These are phyloP conservation scores for Galeopsomyia nigrocyanea DNA, from an alignment of 2,888 invertebrate genomes.

Conservation along the genomic window DNA sequence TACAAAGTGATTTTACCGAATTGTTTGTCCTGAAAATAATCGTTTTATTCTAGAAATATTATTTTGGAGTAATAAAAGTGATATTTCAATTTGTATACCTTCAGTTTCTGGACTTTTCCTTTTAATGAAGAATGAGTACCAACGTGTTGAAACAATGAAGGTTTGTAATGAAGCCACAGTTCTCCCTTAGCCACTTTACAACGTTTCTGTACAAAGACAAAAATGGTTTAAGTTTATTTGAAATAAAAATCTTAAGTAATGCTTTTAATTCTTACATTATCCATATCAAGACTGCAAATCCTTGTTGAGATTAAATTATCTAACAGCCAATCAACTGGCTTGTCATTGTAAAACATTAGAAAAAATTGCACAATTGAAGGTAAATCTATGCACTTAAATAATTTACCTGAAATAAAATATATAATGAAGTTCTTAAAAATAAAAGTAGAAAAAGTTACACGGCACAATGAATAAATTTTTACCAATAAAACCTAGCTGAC, in stretches of 20 bases:
- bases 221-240: constrained; percentile 11
- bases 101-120: constrained; percentile 96
- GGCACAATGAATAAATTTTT: constrained; percentile 52
- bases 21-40: constrained; percentile 80
- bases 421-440: not conserved
- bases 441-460: not conserved
- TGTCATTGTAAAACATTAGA: constrained; percentile 94
- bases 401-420: constrained; percentile 74
- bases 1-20: constrained; percentile 87
- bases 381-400: constrained; percentile 91
- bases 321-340: constrained; percentile 97
- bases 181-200: constrained; percentile 83
- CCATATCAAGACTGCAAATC: constrained; percentile 87
- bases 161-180: constrained; percentile 88
- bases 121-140: constrained; percentile 94
- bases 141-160: constrained; percentile 95
- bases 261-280: constrained; percentile 72
- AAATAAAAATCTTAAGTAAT: constrained; percentile 36
- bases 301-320: constrained; percentile 91
- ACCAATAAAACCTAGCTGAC: constrained; percentile 94
- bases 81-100: constrained; percentile 75
- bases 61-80: constrained; percentile 63
- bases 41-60: constrained; percentile 4
- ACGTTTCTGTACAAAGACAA: constrained; percentile 77
- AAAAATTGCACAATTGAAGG: constrained; percentile 92